Evolutionary conservation across 2,888 invertebrate species (phyloP), one percentile per base, ranked within the genome.

Genomic region (Leucoptera coffeella): DNA sequence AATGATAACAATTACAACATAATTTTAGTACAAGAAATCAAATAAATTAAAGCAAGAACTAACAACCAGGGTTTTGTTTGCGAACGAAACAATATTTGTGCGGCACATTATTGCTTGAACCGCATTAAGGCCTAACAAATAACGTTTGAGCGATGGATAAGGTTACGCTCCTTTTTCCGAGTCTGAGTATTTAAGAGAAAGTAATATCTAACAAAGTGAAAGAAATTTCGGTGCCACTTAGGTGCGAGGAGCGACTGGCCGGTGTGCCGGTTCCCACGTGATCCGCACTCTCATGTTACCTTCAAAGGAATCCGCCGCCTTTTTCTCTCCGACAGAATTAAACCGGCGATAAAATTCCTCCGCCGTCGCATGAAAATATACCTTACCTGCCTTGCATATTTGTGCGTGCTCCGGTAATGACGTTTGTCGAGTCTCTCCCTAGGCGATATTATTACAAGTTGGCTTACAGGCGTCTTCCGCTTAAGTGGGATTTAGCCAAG

Each of bases 351-450:
- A 69, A 69, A 65, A 69, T 69, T 69, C 69, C 59, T 55, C 62
- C 59, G 62, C 62, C 64, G 69, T 69, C 64, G 59, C 67, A 62
- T 65, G 65, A 65, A 69, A 69, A 69, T 67, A 65, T 67, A 60
- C 65, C 64, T 65, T 61, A 67, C 69, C 65, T 65, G 69, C 53
- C 69, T 60, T 67, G 69, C 69, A 69, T 69, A 67, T 64, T 69
- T 67, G 69, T 67, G 61, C 54, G 62, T 59, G 54, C 45, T 55
- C 48, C 48, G 47, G 64, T 69, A 67, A 69, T 69, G 65, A 69
- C 61, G 59, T 64, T 67, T 64, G 64, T 52, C 46, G 60, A 57
- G 55, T 49, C 50, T 49, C 41, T 45, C 36, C 41, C 43, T 45
- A 42, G 45, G 46, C 48, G 47, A 40, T 55, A 58, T 61, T 60